Evolutionary conservation across 1,140 invertebrate genomes (phyloP).

Genomic region (Drosophila dunni): DNA sequence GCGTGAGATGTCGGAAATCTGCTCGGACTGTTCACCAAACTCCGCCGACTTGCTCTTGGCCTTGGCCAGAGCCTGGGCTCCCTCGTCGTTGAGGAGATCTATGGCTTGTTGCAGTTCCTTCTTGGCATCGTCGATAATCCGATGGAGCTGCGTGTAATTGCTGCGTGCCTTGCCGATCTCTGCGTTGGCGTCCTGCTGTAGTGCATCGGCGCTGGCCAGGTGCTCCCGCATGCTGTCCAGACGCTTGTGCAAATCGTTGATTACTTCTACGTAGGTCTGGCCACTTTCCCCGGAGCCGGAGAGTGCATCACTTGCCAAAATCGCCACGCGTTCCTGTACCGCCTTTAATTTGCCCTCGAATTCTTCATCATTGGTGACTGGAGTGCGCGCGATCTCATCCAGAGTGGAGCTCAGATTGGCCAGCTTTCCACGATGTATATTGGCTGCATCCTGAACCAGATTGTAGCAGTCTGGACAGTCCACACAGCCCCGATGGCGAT

Average conservation of each 20-base stretch:
- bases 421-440: slow-evolving; percentile 91
- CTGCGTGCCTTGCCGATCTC: slow-evolving; percentile 87
- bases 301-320: slow-evolving; percentile 89
- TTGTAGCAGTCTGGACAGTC: slow-evolving; percentile 97
- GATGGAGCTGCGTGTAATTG: slow-evolving; percentile 91
- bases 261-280: slow-evolving; percentile 87
- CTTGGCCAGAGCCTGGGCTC: slow-evolving; percentile 90
- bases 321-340: slow-evolving; percentile 90
- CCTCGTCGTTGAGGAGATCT: slow-evolving; percentile 92
- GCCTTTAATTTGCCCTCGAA: slow-evolving; percentile 91
- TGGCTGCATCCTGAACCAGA: slow-evolving; percentile 94
- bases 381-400: slow-evolving; percentile 89
- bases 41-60: slow-evolving; percentile 93
- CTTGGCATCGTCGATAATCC: slow-evolving; percentile 90
- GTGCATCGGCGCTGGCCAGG: slow-evolving; percentile 87
- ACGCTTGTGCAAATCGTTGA: slow-evolving; percentile 89
- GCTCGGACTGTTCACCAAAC: slow-evolving; percentile 95
- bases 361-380: slow-evolving; percentile 92
- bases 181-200: slow-evolving; percentile 87
- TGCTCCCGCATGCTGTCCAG: slow-evolving; percentile 88
- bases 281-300: slow-evolving; percentile 88
- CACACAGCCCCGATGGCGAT: slow-evolving; percentile 93
- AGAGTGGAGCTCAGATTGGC: slow-evolving; percentile 87
- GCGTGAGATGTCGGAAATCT: slow-evolving; percentile 95
- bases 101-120: slow-evolving; percentile 90